phyloP scores from a whole-genome alignment of 1,140 invertebrate genomes.

The Drosophila dunni region DNA sequence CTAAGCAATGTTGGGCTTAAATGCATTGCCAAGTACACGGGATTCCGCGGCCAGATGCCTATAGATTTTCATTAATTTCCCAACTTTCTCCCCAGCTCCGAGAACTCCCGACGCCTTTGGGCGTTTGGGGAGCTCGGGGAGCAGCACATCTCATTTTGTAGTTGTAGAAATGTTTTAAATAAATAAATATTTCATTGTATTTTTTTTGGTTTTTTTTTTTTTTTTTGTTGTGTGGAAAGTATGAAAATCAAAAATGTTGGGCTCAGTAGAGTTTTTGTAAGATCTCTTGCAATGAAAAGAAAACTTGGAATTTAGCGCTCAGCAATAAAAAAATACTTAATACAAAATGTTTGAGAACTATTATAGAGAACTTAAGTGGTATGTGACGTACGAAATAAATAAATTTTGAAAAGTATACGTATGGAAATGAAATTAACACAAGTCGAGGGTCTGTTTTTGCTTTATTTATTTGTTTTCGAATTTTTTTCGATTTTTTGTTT shows the following conservation, averaged over 20 bases:
- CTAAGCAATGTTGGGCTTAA: constrained; percentile 47
- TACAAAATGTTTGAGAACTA: background rate
- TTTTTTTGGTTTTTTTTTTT: background rate
- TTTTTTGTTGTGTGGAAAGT: constrained; percentile 43
- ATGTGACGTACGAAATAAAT: background rate
- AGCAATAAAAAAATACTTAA: constrained; percentile 3
- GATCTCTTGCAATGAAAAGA: constrained; percentile 29
- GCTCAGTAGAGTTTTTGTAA: constrained; percentile 46
- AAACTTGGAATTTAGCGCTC: constrained; percentile 20
- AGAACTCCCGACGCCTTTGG: background rate
- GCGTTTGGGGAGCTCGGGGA: background rate
- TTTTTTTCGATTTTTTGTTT: background rate
- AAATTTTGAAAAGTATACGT: background rate
- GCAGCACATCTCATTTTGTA: too few relatives aligned
- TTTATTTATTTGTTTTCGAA: background rate
- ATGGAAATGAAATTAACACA: constrained; percentile 2
- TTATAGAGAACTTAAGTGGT: constrained; percentile 11
- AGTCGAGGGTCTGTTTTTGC: constrained; percentile 2
- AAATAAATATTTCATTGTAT: background rate
- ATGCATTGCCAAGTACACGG: constrained; percentile 84
- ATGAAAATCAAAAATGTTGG: constrained; percentile 78
- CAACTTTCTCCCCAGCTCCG: constrained; percentile 9
- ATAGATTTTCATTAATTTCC: constrained; percentile 71
- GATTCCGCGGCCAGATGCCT: constrained; percentile 84
- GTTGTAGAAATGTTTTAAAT: too few relatives aligned